Evolutionary conservation across 1,140 invertebrate species (phyloP).

Genomic region (Papilio aristodemus): DNA sequence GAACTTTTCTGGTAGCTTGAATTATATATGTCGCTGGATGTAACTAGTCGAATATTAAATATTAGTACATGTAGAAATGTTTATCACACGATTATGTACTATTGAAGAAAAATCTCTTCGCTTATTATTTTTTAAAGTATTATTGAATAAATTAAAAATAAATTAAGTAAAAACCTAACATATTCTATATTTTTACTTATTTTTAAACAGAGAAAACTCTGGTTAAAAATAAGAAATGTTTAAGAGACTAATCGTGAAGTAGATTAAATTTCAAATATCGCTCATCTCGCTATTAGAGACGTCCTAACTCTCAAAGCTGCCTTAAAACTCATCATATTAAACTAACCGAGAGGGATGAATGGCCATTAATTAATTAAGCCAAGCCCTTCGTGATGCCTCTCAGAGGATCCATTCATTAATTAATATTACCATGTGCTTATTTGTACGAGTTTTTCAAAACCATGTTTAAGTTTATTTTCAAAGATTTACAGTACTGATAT

Average conservation of each 20-base stretch:
- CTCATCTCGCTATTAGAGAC: constrained; percentile 17
- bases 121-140: too few relatives aligned
- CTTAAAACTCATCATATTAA: constrained; percentile 61
- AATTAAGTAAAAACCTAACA: too few relatives aligned
- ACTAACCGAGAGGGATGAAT: constrained; percentile 67
- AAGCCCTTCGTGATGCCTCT: constrained; percentile 69
- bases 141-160: too few relatives aligned
- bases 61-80: too few relatives aligned
- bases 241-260: constrained; percentile 11
- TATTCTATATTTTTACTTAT: too few relatives aligned
- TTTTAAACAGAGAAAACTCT: too few relatives aligned
- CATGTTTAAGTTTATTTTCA: constrained; percentile 16
- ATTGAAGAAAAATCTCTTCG: too few relatives aligned
- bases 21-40: too few relatives aligned
- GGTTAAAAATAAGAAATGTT: background rate
- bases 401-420: constrained; percentile 75
- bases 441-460: constrained; percentile 47
- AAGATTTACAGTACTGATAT: background rate
- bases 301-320: constrained; percentile 38
- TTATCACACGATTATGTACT: too few relatives aligned
- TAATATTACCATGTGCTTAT: constrained; percentile 65
- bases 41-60: too few relatives aligned
- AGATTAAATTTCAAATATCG: constrained; percentile 32
- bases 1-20: too few relatives aligned
- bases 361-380: constrained; percentile 76